These are phyloP conservation scores for Lophura nycthemera DNA, from an alignment of 2,113 vertebrate species.

Conservation along the genomic window DNA sequence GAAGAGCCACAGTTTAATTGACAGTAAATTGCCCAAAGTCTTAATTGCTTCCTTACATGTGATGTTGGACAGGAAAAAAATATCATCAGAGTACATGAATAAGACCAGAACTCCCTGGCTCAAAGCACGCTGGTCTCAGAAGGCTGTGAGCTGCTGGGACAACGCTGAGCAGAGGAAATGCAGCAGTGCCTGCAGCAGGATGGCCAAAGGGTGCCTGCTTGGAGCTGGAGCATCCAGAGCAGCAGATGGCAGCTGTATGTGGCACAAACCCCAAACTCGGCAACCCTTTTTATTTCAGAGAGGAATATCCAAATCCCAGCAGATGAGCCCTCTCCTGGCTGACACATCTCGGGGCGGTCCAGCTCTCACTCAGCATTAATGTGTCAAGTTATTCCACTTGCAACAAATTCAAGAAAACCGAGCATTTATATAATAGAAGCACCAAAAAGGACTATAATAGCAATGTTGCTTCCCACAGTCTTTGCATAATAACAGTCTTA, in stretches of 20 bases:
- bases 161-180: accelerated
- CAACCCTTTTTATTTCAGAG: background rate
- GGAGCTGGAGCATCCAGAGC: no score
- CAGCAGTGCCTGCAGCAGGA: no score
- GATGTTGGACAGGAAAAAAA: background rate
- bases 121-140: background rate
- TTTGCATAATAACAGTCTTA: conserved; percentile 9
- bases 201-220: no score
- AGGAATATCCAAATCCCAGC: background rate
- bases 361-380: conserved; percentile 12
- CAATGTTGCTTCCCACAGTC: conserved; percentile 29
- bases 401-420: conserved; percentile 8
- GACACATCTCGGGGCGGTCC: background rate
- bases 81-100: accelerated
- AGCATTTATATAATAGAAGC: background rate
- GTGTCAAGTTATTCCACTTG: conserved; percentile 33
- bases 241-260: accelerated
- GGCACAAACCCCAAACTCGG: background rate
- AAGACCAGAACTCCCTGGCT: background rate
- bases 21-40: background rate
- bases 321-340: background rate
- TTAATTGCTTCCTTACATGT: background rate
- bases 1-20: background rate
- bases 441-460: background rate
- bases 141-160: background rate